These are phyloP conservation scores for Drosophila tropicalis DNA, from an alignment of 1,140 invertebrate species.

Conservation along the genomic window DNA sequence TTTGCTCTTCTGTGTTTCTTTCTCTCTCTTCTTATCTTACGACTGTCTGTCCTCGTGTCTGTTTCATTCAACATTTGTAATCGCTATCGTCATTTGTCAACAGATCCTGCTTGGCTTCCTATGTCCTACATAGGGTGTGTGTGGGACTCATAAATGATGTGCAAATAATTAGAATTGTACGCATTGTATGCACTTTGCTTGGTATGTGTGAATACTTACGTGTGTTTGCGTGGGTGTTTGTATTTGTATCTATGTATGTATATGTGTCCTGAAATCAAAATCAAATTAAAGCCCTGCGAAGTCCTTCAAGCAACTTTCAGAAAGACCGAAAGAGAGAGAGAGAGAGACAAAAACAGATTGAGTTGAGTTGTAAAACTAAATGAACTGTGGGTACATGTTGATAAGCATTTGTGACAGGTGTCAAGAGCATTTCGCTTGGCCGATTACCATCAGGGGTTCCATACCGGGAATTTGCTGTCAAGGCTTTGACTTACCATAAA, in stretches of 20 bases:
- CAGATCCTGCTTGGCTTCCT: neutral
- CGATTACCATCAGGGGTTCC: neutral
- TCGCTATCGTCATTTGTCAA: neutral
- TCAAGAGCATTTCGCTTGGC: constrained; percentile 32
- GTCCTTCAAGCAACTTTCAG: no score
- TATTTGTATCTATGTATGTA: neutral
- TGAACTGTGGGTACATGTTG: constrained; percentile 30
- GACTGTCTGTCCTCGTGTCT: neutral
- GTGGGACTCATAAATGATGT: constrained; percentile 6
- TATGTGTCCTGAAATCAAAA: neutral
- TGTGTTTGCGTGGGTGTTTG: neutral
- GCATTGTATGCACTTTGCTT: constrained; percentile 1
- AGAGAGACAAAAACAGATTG: neutral
- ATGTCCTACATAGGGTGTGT: neutral
- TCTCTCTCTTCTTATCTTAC: neutral
- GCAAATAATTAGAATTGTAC: constrained; percentile 11
- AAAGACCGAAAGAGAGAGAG: no score
- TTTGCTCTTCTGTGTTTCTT: neutral
- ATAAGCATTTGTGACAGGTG: constrained; percentile 67
- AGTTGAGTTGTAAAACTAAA: constrained; percentile 18
- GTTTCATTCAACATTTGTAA: neutral
- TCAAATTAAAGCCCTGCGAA: neutral
- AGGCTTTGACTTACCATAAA: neutral
- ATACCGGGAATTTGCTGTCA: no score
- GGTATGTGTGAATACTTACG: neutral